Evolutionary conservation across 2,797 vertebrate species (phyloP).

Genomic region (Danio tinwini): DNA sequence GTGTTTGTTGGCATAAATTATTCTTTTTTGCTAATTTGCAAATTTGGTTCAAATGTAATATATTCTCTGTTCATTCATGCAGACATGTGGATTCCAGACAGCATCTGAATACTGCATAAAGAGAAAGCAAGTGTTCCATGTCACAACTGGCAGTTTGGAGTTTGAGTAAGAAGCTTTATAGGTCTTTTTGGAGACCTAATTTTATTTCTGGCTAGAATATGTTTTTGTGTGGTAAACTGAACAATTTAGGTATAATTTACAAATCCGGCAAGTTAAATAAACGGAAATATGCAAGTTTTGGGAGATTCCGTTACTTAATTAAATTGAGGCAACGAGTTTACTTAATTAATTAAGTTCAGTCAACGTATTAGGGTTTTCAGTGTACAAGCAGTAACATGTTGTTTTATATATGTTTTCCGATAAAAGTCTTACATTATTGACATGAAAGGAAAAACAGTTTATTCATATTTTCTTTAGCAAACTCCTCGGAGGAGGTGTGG

Average conservation of each 20-base stretch:
- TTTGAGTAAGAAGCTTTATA: slow-evolving; percentile 87
- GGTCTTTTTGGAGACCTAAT: background rate
- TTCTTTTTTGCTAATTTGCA: too few relatives aligned
- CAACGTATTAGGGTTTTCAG: too few relatives aligned
- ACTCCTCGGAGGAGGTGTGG: slow-evolving; percentile 93
- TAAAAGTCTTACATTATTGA: background rate
- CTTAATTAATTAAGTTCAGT: too few relatives aligned
- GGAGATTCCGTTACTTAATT: too few relatives aligned
- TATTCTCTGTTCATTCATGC: slow-evolving; percentile 19
- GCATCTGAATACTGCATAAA: slow-evolving; percentile 94
- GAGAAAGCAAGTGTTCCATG: slow-evolving; percentile 94
- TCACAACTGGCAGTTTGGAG: slow-evolving; percentile 96
- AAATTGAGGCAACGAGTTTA: too few relatives aligned
- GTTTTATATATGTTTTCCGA: background rate
- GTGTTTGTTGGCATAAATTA: background rate
- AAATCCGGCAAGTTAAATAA: too few relatives aligned
- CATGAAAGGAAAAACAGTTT: background rate
- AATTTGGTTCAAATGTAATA: background rate
- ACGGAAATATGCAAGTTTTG: too few relatives aligned
- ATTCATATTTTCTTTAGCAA: slow-evolving; percentile 81
- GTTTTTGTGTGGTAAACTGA: too few relatives aligned
- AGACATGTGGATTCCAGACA: slow-evolving; percentile 94
- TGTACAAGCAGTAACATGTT: background rate
- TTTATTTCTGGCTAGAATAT: background rate
- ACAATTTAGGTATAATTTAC: too few relatives aligned